Evolutionary conservation across 2,113 vertebrate species (phyloP), one percentile per base, ranked within the genome.

Genomic region (Hirundichthys speculiger): DNA sequence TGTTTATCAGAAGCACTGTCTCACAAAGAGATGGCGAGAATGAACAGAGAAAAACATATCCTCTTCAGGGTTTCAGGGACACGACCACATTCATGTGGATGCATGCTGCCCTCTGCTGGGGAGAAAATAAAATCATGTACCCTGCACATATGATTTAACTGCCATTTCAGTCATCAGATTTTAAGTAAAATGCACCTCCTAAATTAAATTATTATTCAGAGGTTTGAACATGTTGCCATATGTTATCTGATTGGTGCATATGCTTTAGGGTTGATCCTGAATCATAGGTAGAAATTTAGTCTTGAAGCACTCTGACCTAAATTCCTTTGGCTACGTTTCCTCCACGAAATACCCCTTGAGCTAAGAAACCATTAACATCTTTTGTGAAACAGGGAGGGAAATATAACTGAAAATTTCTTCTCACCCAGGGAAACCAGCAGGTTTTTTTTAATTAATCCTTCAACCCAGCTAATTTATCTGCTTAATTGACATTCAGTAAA

Each of bases 51-150:
- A 63, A 79, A 82, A 78, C 73, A 73, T 68, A 85, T 75, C 67
- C 70, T 80, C 51, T 75, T 77, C 73, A 7, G 49, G 59, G 63
- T 68, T 67, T 76, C 21, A 34, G 47, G 50, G 16, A 12, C 2
- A 21, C 3, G 19, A 19, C n/a, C 10, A 5, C 18, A 1, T 20
- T 53, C 68, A 21, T 68, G 76, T 82, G 79, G 91, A 90, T 69
- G 71, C 73, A 88, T 86, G 86, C 89, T 93, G 88, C 91, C 91
- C 87, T 91, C 91, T 93, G 64, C 76, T 90, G 92, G 78, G 1
- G 4, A 63, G 56, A 0, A 9, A 40, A 40, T 30, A 27, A 70
- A 45, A 40, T 4, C 15, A 16, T 11, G 27, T n/a, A 22, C 50
- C 21, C 16, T 64, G 49, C 4, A n/a, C 22, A 69, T 76, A 41